Conservation (phyloP, 2,888 invertebrate species). For the Thysanoteuthis rhombus region DNA sequence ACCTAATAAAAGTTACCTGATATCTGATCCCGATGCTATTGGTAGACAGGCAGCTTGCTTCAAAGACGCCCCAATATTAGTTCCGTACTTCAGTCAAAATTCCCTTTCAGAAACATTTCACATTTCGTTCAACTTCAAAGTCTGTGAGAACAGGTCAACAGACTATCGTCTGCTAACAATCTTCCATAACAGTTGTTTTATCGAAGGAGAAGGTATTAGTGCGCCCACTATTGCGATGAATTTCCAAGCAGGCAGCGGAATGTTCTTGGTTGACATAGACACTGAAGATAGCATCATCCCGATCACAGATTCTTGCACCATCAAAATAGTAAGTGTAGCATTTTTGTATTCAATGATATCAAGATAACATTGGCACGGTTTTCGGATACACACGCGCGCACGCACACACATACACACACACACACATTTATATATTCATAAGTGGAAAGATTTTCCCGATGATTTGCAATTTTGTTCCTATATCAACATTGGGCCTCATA, state of each 20-base stretch:
- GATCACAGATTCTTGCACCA: background rate
- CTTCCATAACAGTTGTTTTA: conserved; percentile 23
- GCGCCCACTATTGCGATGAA: background rate
- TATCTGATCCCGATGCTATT: background rate
- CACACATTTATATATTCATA: too few relatives aligned
- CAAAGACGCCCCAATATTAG: background rate
- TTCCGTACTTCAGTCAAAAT: conserved; percentile 20
- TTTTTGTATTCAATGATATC: background rate
- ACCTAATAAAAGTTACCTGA: background rate
- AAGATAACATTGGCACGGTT: too few relatives aligned
- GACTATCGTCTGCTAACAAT: background rate
- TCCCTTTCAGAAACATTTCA: conserved; percentile 1
- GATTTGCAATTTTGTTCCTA: too few relatives aligned
- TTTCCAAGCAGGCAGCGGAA: background rate
- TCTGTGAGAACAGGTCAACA: background rate
- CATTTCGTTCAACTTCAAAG: background rate
- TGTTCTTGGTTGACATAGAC: background rate
- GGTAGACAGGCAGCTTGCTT: conserved; percentile 16
- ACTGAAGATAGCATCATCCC: conserved; percentile 15
- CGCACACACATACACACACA: too few relatives aligned
- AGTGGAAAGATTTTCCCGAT: too few relatives aligned
- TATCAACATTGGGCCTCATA: too few relatives aligned
- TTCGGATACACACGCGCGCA: too few relatives aligned
- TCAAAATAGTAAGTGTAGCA: conserved; percentile 14
- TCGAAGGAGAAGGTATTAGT: conserved; percentile 13